Evolutionary conservation across 1,140 invertebrate genomes (phyloP).

Genomic region (Tigriopus japonicus): DNA sequence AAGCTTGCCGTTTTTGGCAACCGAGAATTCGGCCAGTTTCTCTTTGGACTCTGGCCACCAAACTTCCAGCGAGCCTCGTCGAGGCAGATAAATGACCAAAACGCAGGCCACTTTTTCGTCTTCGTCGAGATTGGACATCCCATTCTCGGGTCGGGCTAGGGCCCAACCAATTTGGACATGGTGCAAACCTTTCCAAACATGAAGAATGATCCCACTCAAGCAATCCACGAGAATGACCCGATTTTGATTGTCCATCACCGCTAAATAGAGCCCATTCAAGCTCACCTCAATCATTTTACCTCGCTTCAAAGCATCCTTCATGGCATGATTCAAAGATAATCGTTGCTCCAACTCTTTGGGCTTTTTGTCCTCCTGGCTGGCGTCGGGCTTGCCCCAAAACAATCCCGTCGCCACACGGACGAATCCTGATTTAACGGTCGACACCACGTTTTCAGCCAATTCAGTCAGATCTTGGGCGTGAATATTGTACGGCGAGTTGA

Average conservation of each 20-base stretch:
- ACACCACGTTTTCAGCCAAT: not conserved
- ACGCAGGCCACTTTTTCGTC: not conserved
- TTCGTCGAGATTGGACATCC: not conserved
- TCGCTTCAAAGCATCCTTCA: not conserved
- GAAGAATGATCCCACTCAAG: not conserved
- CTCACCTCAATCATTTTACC: not conserved
- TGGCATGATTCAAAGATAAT: not conserved
- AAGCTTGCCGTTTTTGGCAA: not conserved
- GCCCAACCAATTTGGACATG: slow-evolving; percentile 1
- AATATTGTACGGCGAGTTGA: not conserved
- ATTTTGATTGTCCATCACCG: slow-evolving; percentile 1
- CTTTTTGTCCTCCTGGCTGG: not conserved
- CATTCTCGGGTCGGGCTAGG: not conserved
- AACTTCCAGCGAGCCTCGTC: slow-evolving; percentile 1
- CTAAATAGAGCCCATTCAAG: not conserved
- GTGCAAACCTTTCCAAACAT: slow-evolving; percentile 9
- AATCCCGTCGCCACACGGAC: not conserved
- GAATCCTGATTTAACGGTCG: not conserved
- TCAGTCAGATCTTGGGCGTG: not conserved
- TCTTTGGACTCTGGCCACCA: slow-evolving; percentile 6
- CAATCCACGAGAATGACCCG: slow-evolving; percentile 2
- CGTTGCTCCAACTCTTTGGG: not conserved
- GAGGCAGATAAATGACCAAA: not conserved
- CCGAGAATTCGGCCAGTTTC: not conserved
- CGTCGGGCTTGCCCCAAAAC: not conserved